Conservation (phyloP, 1,140 invertebrate genomes). For the Leptinotarsa lineolata region DNA sequence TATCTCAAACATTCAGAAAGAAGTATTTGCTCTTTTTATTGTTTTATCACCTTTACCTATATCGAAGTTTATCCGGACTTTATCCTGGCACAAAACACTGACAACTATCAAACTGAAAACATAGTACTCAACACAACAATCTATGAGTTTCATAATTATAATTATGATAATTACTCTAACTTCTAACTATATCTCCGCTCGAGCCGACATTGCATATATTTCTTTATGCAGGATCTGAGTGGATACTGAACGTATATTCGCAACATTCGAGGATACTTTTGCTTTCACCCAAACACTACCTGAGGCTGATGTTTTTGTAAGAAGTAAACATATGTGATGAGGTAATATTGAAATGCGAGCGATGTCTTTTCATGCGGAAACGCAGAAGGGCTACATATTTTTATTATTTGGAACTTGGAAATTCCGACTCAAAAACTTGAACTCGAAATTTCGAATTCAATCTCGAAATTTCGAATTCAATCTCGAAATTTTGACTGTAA, state of each 20-base stretch:
- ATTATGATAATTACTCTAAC: not conserved
- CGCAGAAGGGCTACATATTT: too few relatives aligned
- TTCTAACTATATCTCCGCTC: not conserved
- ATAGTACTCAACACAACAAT: not conserved
- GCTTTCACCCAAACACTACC: not conserved
- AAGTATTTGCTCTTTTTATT: too few relatives aligned
- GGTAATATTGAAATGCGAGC: not conserved
- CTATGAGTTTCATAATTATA: not conserved
- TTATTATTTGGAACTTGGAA: too few relatives aligned
- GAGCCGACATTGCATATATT: not conserved
- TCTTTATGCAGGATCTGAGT: not conserved
- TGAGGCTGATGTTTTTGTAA: not conserved
- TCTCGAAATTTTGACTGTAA: too few relatives aligned
- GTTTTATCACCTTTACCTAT: not conserved
- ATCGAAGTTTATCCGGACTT: not conserved
- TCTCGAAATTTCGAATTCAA: too few relatives aligned
- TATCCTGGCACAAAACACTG: constrained; percentile 1
- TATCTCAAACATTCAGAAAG: too few relatives aligned
- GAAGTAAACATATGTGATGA: not conserved
- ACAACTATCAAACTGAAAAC: not conserved
- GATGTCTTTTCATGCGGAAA: too few relatives aligned
- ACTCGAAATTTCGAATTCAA: too few relatives aligned
- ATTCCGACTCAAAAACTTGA: not conserved
- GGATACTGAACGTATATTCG: not conserved
- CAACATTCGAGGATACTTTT: not conserved